phyloP scores from a whole-genome alignment of 2,888 invertebrate genomes.

The Diaprepes abbreviatus region DNA sequence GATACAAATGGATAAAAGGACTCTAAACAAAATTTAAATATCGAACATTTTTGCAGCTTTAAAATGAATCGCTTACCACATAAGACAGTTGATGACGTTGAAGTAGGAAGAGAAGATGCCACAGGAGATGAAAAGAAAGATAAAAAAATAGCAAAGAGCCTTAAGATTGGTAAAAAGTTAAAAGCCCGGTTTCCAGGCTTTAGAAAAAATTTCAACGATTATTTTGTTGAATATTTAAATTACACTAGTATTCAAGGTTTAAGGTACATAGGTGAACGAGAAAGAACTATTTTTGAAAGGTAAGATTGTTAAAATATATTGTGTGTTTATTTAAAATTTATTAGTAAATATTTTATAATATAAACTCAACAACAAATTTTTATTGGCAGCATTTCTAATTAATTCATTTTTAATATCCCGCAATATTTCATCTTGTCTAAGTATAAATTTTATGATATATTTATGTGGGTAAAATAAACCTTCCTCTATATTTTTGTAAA shows the following conservation, averaged over 20 bases:
- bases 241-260: slow-evolving; percentile 66
- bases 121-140: not conserved
- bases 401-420: too few species aligned
- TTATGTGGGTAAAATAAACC: too few species aligned
- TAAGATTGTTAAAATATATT: slow-evolving; percentile 59
- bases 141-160: not conserved
- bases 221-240: slow-evolving; percentile 62
- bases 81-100: not conserved
- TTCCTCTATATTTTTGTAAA: too few species aligned
- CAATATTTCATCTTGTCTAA: too few species aligned
- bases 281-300: slow-evolving; percentile 64
- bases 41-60: too few species aligned
- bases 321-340: too few species aligned
- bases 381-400: too few species aligned
- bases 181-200: slow-evolving; percentile 60
- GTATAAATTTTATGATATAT: too few species aligned
- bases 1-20: too few species aligned
- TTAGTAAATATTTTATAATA: too few species aligned
- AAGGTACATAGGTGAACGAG: slow-evolving; percentile 64
- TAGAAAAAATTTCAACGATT: slow-evolving; percentile 59
- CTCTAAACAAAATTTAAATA: too few species aligned
- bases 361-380: too few species aligned
- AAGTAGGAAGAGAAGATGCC: not conserved
- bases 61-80: not conserved
- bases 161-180: slow-evolving; percentile 34